phyloP scores from a whole-genome alignment of 2,113 vertebrate species.

The Eublepharis macularius region DNA sequence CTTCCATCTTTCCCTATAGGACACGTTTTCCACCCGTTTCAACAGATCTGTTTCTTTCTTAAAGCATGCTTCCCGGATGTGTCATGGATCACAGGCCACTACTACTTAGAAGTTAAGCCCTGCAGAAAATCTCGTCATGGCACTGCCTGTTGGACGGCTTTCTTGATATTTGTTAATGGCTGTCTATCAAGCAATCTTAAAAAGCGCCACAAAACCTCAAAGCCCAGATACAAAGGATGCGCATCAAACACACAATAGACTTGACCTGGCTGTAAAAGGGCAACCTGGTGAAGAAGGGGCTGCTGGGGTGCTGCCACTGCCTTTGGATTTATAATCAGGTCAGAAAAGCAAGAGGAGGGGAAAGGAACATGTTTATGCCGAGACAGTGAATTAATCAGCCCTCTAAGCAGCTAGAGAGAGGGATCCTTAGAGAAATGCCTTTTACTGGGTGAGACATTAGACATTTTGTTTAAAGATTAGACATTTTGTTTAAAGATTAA shows the following conservation, averaged over 20 bases:
- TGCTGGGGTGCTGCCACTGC: neutral
- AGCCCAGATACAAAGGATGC: neutral
- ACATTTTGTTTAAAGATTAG: constrained; percentile 50
- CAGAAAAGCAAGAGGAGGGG: constrained; percentile 28
- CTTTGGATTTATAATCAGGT: constrained; percentile 28
- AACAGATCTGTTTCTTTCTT: too few species aligned
- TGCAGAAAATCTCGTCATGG: neutral
- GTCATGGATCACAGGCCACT: too few species aligned
- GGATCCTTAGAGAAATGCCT: constrained; percentile 51
- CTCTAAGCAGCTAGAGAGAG: constrained; percentile 36
- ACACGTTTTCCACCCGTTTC: too few species aligned
- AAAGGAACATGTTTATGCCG: constrained; percentile 4
- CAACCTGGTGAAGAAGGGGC: neutral
- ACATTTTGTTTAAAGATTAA: constrained; percentile 55
- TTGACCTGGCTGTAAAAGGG: constrained; percentile 6
- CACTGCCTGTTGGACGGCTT: neutral
- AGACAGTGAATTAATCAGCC: constrained; percentile 46
- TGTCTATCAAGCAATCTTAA: neutral
- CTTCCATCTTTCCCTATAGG: too few species aligned
- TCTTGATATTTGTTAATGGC: neutral
- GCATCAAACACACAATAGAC: neutral
- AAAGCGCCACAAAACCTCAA: constrained; percentile 10
- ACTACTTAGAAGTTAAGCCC: constrained; percentile 9
- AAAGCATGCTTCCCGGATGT: too few species aligned
- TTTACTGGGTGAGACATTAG: constrained; percentile 33